A percentile compares a stretch with the other conserved stretches of the same genome.
Conservation (phyloP, 2,113 vertebrate species). For the Hyla sarda region DNA sequence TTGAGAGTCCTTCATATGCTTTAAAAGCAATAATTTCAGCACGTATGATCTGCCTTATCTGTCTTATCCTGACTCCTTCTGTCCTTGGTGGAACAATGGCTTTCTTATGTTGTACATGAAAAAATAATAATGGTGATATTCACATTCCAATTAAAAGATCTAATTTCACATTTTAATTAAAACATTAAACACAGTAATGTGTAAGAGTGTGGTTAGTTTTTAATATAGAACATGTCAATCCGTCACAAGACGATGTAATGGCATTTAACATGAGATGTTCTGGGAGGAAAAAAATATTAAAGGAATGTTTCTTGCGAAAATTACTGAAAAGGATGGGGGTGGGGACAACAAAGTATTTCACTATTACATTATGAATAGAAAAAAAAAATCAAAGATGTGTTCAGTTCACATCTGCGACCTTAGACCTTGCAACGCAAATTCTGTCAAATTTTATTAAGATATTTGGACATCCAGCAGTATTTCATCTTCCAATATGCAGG, state of each 20-base stretch:
- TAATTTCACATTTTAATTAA: conserved; percentile 50
- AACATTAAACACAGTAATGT: conserved; percentile 2
- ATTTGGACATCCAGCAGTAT: too few species aligned
- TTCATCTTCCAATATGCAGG: too few species aligned
- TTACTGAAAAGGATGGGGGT: too few species aligned
- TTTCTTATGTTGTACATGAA: conserved; percentile 31
- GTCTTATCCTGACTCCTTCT: conserved; percentile 30
- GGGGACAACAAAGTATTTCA: too few species aligned
- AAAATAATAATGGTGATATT: conserved; percentile 28
- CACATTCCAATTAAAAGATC: conserved; percentile 49
- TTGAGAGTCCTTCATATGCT: conserved; percentile 40
- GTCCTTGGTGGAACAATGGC: conserved; percentile 42
- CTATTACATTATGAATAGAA: too few species aligned
- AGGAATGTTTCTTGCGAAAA: too few species aligned
- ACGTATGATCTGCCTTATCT: conserved; percentile 51
- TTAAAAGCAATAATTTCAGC: conserved; percentile 51
- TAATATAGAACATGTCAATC: neutral
- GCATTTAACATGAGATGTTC: neutral
- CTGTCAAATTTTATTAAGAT: too few species aligned
- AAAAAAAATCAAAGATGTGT: too few species aligned
- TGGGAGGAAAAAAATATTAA: neutral
- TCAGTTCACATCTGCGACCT: too few species aligned
- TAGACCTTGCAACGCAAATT: too few species aligned
- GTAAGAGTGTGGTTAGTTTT: neutral
- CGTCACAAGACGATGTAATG: neutral